phyloP scores from a whole-genome alignment of 2,113 vertebrate genomes.

The Pelodiscus sinensis region DNA sequence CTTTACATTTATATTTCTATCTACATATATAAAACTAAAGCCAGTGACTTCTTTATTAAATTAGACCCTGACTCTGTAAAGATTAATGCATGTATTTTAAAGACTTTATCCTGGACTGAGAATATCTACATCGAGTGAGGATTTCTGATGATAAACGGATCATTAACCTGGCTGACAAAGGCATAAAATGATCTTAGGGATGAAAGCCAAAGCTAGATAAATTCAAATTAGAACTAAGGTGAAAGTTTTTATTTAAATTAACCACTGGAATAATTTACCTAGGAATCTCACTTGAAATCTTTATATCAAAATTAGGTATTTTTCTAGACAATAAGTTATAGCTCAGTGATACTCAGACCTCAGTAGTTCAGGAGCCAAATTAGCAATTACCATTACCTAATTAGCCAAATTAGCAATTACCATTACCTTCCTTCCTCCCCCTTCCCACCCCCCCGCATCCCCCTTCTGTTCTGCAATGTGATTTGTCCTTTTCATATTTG shows the following conservation, averaged over 20 bases:
- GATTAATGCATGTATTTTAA: neutral
- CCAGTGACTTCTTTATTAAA: neutral
- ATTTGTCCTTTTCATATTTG: too few species aligned
- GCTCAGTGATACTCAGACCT: too few species aligned
- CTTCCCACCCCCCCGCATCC: too few species aligned
- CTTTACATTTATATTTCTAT: neutral
- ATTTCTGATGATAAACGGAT: neutral
- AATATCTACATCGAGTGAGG: neutral
- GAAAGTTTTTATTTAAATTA: neutral
- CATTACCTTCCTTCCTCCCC: too few species aligned
- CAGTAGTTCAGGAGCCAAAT: too few species aligned
- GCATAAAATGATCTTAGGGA: neutral
- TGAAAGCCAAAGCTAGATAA: conserved; percentile 2
- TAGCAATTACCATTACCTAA: too few species aligned
- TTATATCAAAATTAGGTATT: neutral
- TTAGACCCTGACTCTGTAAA: neutral
- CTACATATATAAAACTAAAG: neutral
- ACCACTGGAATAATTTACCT: neutral
- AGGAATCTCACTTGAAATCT: neutral
- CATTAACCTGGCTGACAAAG: neutral
- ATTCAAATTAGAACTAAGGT: neutral
- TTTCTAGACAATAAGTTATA: neutral
- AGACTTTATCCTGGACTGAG: neutral
- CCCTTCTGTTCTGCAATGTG: too few species aligned
- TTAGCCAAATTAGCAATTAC: too few species aligned